Percentiles rank a stretch among this genome's conserved stretches.
Conservation (phyloP, 2,797 vertebrate genomes). For the Sebastes glaucus region DNA sequence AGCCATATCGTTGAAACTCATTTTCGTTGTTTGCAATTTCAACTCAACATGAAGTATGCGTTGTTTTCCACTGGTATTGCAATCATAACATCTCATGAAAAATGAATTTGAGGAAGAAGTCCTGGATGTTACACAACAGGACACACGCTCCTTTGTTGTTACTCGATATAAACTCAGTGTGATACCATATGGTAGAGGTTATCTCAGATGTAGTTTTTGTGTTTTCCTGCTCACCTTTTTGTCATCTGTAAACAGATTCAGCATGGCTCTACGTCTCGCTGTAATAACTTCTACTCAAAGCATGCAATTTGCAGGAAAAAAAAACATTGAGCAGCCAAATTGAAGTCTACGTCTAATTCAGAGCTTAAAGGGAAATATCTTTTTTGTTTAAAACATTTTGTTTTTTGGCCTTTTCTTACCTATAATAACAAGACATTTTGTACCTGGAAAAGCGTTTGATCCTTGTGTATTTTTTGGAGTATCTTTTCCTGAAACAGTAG, state of each 20-base stretch:
- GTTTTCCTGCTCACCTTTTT: neutral
- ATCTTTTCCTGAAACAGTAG: conserved; percentile 25
- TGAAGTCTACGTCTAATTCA: neutral
- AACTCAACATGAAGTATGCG: neutral
- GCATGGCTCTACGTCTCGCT: conserved; percentile 9
- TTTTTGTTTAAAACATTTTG: conserved; percentile 14
- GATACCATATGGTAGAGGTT: neutral
- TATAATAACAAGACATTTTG: neutral
- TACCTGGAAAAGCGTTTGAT: conserved; percentile 7
- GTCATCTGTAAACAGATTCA: conserved; percentile 4
- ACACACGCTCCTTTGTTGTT: neutral
- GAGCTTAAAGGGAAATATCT: neutral
- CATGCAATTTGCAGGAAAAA: conserved; percentile 19
- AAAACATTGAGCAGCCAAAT: conserved; percentile 7
- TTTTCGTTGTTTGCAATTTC: conserved; percentile 6
- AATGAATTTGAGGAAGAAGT: neutral
- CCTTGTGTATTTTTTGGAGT: neutral
- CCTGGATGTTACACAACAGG: neutral
- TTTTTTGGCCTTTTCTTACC: neutral
- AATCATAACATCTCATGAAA: neutral
- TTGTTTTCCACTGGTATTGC: neutral
- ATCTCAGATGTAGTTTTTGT: neutral
- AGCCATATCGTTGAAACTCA: conserved; percentile 45
- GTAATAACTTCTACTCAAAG: conserved; percentile 5
- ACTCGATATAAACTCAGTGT: neutral